phyloP scores from a whole-genome alignment of 2,888 invertebrate genomes.

The Auanema freiburgensis region DNA sequence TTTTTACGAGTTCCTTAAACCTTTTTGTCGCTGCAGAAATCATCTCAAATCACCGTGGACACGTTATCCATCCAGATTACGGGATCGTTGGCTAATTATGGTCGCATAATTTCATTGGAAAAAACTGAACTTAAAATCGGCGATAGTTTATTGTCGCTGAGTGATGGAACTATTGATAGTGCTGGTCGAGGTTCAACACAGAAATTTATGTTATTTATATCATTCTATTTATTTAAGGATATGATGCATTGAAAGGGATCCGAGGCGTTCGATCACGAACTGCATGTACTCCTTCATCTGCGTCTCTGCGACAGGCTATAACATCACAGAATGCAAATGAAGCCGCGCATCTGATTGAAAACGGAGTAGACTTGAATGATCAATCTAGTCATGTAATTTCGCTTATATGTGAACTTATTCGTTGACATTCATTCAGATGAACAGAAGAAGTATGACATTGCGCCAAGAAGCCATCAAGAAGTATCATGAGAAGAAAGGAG shows the following conservation, averaged over 20 bases:
- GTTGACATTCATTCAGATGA: constrained; percentile 9
- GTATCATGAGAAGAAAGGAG: constrained; percentile 36
- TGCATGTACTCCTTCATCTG: constrained; percentile 33
- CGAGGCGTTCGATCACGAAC: constrained; percentile 26
- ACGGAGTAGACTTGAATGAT: constrained; percentile 46
- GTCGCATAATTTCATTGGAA: constrained; percentile 38
- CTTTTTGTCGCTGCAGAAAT: neutral
- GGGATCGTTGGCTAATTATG: constrained; percentile 46
- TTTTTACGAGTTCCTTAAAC: too few species aligned
- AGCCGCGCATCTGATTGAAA: constrained; percentile 45
- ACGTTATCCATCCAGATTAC: constrained; percentile 27
- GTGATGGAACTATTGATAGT: constrained; percentile 43
- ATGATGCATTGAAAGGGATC: constrained; percentile 40
- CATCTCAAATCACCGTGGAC: constrained; percentile 24
- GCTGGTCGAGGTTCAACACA: constrained; percentile 36
- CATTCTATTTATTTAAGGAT: constrained; percentile 15
- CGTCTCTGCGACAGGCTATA: constrained; percentile 37
- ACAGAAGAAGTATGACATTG: constrained; percentile 27
- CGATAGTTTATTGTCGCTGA: constrained; percentile 35
- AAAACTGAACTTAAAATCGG: constrained; percentile 28
- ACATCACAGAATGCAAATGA: constrained; percentile 32
- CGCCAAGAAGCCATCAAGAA: constrained; percentile 37
- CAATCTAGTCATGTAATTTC: constrained; percentile 14
- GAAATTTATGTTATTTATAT: neutral
- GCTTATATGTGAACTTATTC: neutral